Evolutionary conservation across 2,888 invertebrate genomes (phyloP).

Genomic region (Eupithecia abbreviata): DNA sequence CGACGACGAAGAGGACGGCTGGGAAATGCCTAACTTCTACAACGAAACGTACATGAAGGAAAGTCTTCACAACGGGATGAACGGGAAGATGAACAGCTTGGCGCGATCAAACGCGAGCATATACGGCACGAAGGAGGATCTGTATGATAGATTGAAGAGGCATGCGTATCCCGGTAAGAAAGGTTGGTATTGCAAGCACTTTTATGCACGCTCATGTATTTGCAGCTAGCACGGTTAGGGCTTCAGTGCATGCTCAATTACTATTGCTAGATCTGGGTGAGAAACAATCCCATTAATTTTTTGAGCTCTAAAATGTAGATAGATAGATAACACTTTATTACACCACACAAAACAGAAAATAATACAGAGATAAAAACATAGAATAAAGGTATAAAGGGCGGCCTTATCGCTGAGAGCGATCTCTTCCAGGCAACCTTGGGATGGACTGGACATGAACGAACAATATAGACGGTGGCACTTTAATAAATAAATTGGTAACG

Average conservation of each 20-base stretch:
- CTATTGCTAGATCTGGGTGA: background rate
- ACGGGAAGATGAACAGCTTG: conserved; percentile 95
- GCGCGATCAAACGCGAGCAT: conserved; percentile 96
- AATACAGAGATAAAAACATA: no score
- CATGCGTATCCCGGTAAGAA: conserved; percentile 97
- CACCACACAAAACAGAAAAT: no score
- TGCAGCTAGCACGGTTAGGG: conserved; percentile 52
- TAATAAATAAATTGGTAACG: no score
- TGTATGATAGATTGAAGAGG: conserved; percentile 96
- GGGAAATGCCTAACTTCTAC: conserved; percentile 99
- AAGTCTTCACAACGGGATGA: conserved; percentile 92
- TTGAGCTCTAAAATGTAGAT: no score
- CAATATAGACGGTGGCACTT: no score
- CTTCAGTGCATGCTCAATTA: conserved; percentile 31
- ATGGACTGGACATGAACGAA: no score
- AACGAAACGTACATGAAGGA: conserved; percentile 98
- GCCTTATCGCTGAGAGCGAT: no score
- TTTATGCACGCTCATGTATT: conserved; percentile 66
- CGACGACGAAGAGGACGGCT: conserved; percentile 97
- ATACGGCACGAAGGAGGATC: conserved; percentile 97
- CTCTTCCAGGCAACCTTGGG: no score
- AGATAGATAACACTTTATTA: no score
- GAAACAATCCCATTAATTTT: no score
- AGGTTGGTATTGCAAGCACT: conserved; percentile 87
- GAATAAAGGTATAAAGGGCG: no score